phyloP scores from a whole-genome alignment of 1,140 invertebrate genomes.

The Meloidogyne hapla region DNA sequence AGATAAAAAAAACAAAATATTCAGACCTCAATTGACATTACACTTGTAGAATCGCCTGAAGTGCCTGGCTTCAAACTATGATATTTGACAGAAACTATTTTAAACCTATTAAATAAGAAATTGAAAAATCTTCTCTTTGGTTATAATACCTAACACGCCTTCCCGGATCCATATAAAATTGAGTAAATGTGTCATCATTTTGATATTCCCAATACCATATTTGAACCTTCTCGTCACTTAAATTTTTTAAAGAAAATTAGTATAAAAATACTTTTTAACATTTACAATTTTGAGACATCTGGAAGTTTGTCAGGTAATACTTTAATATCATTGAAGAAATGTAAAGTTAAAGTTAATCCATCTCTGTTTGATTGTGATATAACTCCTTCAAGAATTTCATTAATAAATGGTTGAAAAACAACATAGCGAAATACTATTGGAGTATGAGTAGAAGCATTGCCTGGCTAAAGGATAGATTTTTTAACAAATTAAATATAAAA shows the following conservation, averaged over 20 bases:
- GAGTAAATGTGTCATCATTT: conserved; percentile 24
- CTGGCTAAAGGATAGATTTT: conserved; percentile 22
- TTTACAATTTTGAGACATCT: conserved; percentile 32
- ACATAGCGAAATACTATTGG: conserved; percentile 31
- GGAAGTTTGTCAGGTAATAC: conserved; percentile 32
- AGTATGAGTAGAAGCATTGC: conserved; percentile 29
- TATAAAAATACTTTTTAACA: neutral
- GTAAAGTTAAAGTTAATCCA: conserved; percentile 23
- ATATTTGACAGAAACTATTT: conserved; percentile 20
- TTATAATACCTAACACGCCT: conserved; percentile 19
- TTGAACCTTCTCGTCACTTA: conserved; percentile 34
- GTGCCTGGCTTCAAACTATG: conserved; percentile 26
- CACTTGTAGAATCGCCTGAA: conserved; percentile 12
- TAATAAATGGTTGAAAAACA: conserved; percentile 26
- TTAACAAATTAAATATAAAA: neutral
- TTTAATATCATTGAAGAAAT: conserved; percentile 35
- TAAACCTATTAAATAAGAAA: neutral
- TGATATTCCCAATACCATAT: conserved; percentile 37
- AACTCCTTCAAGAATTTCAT: conserved; percentile 34
- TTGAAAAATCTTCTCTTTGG: conserved; percentile 8
- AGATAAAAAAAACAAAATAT: neutral
- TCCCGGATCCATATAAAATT: conserved; percentile 34
- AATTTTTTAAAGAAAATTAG: neutral
- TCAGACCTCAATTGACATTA: conserved; percentile 27
- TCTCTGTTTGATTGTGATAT: conserved; percentile 26